Percentiles rank a stretch among this genome's conserved stretches.
These are phyloP conservation scores for Parasteatoda lunata DNA, from an alignment of 2,888 invertebrate genomes.

Conservation along the genomic window DNA sequence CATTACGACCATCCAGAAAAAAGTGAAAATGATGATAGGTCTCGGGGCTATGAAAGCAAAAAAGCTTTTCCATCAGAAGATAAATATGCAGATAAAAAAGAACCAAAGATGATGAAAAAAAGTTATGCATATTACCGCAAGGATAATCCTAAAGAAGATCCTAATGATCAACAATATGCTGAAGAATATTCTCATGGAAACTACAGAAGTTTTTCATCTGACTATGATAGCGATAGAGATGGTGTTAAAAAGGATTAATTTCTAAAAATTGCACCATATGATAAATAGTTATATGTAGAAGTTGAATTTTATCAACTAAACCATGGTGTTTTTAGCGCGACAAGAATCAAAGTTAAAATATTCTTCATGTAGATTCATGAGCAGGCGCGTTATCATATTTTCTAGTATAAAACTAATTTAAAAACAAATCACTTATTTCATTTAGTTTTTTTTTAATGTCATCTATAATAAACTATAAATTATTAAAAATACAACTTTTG, in stretches of 20 bases:
- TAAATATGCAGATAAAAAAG: constrained; percentile 28
- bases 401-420: no score
- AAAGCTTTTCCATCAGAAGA: constrained; percentile 11
- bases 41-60: constrained; percentile 10
- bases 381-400: no score
- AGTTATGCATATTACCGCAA: constrained; percentile 65
- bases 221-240: constrained; percentile 66
- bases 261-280: neutral
- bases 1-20: constrained; percentile 32
- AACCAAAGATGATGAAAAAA: constrained; percentile 60
- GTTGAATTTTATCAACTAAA: no score
- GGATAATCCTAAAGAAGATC: constrained; percentile 60
- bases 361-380: no score
- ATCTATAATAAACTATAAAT: no score
- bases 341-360: no score
- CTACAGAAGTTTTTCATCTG: constrained; percentile 63
- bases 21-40: constrained; percentile 3
- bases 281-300: no score
- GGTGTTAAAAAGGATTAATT: constrained; percentile 46
- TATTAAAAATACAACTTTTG: no score
- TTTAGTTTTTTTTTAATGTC: no score
- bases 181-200: constrained; percentile 66
- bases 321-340: no score
- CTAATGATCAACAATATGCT: constrained; percentile 60
- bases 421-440: no score